Evolutionary conservation across 2,113 vertebrate genomes (phyloP), one percentile per base, ranked within the genome.

Genomic region (Tachycineta bicolor): DNA sequence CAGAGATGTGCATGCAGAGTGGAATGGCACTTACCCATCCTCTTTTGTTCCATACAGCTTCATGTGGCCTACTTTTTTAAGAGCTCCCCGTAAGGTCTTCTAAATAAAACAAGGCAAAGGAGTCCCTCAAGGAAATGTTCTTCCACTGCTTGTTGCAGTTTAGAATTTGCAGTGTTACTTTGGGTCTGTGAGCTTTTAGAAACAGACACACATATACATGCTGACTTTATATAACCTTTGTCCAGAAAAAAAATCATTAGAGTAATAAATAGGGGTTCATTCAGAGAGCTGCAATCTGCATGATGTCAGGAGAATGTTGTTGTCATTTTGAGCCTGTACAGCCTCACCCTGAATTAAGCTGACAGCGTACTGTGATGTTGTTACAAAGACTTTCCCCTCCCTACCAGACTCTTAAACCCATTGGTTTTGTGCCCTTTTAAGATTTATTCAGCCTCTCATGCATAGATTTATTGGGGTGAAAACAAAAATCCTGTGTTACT

Each of bases 121-220:
- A 41, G 31, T 88, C 46, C 41, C 70, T 74, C 39, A 62, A 85
- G 87, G 75, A 91, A 73, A n/a, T 6, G 9, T 58, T 91, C 37
- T 71, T 83, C 44, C 28, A 25, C 31, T 89, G 47, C 28, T n/a
- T 60, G 28, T 59, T 94, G 65, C 31, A 39, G 12, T 92, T 73
- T 60, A 65, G 31, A 55, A 10, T 34, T 74, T 80, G 17, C 13
- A 10, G 70, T 92, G 24, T 81, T 86, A 60, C 26, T 25, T 74
- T 1, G 0, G 11, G 14, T 87, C 47, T 10, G 6, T 29, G 68
- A 87, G 43, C 29, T 39, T 91, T 87, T 55, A 49, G 46, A 55
- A 52, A 11, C 46, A 47, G 41, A 12, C 7, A 9, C 0, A 0
- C 12, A 47, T 74, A 34, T 6, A 31, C 13, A n/a, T 85, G 23